These are phyloP conservation scores for Phytoseiulus persimilis DNA, from an alignment of 2,888 invertebrate genomes.

Conservation along the genomic window DNA sequence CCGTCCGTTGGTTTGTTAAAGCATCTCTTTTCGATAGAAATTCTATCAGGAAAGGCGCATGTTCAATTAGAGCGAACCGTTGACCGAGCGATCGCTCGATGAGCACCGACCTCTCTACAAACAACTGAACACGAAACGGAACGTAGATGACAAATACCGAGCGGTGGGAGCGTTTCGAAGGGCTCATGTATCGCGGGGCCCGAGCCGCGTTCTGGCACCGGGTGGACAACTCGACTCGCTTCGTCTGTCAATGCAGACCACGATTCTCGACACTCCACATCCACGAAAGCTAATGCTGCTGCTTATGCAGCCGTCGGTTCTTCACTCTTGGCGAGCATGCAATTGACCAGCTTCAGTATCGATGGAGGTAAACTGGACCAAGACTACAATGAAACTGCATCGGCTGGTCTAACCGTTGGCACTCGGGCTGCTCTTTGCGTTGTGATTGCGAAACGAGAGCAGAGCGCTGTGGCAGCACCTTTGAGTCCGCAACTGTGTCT, in stretches of 20 bases:
- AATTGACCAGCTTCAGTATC: neutral
- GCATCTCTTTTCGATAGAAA: neutral
- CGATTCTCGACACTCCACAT: neutral
- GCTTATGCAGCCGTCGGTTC: neutral
- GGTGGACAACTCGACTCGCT: neutral
- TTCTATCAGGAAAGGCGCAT: neutral
- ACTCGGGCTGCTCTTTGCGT: neutral
- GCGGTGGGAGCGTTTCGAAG: neutral
- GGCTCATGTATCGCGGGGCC: neutral
- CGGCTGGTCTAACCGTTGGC: neutral
- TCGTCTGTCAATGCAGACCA: neutral
- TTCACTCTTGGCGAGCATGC: neutral
- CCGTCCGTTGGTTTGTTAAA: neutral
- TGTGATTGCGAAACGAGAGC: neutral
- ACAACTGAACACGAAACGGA: neutral
- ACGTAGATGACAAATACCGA: neutral
- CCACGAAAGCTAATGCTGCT: neutral
- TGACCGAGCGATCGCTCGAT: neutral
- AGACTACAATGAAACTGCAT: neutral
- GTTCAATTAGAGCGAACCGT: neutral
- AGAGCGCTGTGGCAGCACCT: neutral
- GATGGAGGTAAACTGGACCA: neutral
- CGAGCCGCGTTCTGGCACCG: neutral
- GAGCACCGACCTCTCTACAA: neutral
- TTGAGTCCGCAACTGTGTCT: neutral